These are phyloP conservation scores for Syngnathus typhle DNA, from an alignment of 2,113 vertebrate species.

Conservation along the genomic window DNA sequence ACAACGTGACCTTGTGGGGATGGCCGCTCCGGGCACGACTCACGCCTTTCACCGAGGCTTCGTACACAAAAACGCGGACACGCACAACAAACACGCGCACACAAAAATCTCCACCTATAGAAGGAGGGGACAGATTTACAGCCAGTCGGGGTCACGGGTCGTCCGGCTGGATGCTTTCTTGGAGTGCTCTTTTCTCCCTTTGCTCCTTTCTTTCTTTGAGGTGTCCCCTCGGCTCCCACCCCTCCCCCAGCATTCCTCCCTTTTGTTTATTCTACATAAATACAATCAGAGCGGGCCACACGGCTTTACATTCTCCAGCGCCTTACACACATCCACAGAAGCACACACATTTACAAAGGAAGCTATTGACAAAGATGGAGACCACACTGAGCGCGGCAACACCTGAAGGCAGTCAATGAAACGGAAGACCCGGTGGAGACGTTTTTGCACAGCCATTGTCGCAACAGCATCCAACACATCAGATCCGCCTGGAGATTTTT, in stretches of 20 bases:
- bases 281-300: conserved; percentile 58
- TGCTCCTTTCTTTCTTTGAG: conserved; percentile 66
- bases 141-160: conserved; percentile 65
- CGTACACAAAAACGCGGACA: conserved; percentile 19
- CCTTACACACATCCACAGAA: conserved; percentile 29
- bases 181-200: conserved; percentile 63
- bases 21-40: conserved; percentile 27
- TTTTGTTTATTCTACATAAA: conserved; percentile 74
- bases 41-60: conserved; percentile 27
- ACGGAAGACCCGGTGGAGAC: neutral
- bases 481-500: neutral
- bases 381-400: conserved; percentile 11
- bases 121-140: conserved; percentile 70
- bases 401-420: conserved; percentile 8
- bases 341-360: conserved; percentile 53
- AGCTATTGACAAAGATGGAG: conserved; percentile 49
- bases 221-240: conserved; percentile 62
- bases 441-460: neutral
- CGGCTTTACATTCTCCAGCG: conserved; percentile 44
- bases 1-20: conserved; percentile 34
- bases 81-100: conserved; percentile 42
- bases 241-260: conserved; percentile 67
- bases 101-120: conserved; percentile 39
- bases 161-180: conserved; percentile 67
- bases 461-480: neutral